Conservation (phyloP, 2,113 vertebrate species). For the Tachuris rubrigastra region DNA sequence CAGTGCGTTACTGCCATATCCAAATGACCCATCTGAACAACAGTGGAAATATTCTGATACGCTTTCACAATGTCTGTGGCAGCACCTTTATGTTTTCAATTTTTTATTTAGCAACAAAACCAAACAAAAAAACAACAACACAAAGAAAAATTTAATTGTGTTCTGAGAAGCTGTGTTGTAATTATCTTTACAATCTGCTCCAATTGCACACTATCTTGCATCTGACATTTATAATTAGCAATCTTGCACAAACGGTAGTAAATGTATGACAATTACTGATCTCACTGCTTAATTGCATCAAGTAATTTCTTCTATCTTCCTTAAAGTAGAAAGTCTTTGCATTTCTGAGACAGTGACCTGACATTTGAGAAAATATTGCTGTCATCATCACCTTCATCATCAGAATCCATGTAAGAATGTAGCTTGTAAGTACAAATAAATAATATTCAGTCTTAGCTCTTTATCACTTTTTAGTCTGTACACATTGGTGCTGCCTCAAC, state of each 20-base stretch:
- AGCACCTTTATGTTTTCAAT: background rate
- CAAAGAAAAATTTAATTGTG: background rate
- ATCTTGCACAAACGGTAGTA: background rate
- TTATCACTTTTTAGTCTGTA: background rate
- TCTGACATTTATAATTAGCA: background rate
- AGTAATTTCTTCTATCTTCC: background rate
- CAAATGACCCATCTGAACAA: background rate
- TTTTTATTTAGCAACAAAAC: background rate
- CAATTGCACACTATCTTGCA: background rate
- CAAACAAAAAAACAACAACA: background rate
- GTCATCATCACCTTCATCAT: background rate
- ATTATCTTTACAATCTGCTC: slow-evolving; percentile 24
- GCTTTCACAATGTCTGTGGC: background rate
- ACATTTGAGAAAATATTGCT: background rate
- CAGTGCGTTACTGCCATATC: background rate
- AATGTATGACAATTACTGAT: background rate
- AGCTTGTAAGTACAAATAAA: background rate
- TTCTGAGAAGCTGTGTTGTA: background rate
- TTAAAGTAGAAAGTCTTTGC: background rate
- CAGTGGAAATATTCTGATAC: background rate
- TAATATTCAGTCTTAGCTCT: background rate
- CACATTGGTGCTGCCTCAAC: background rate
- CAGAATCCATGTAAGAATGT: background rate
- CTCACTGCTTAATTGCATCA: background rate
- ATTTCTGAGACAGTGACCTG: background rate